Percentiles rank a stretch among this genome's conserved stretches.
These are phyloP conservation scores for Cryptocephalus moraei DNA, from an alignment of 2,888 invertebrate species.

Conservation along the genomic window DNA sequence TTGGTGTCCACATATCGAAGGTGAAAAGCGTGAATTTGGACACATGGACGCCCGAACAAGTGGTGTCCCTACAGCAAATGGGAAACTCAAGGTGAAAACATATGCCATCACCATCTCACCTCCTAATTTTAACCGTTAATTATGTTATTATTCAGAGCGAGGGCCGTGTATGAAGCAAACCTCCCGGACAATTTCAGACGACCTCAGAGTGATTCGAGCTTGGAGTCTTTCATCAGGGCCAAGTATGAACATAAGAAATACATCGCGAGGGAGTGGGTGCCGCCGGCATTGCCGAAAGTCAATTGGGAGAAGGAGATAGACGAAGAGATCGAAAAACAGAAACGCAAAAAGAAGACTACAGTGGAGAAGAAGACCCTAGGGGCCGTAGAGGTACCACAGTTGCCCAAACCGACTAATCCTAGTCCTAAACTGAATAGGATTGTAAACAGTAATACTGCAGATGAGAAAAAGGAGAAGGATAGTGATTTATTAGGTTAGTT, in stretches of 20 bases:
- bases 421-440: slow-evolving; percentile 44
- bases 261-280: slow-evolving; percentile 96
- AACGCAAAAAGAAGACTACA: slow-evolving; percentile 65
- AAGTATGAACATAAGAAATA: slow-evolving; percentile 99
- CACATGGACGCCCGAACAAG: slow-evolving; percentile 96
- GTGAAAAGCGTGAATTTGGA: slow-evolving; percentile 98
- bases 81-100: slow-evolving; percentile 64
- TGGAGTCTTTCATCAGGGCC: slow-evolving; percentile 93
- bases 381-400: slow-evolving; percentile 42
- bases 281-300: slow-evolving; percentile 67
- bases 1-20: slow-evolving; percentile 97
- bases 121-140: not conserved
- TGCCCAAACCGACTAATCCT: slow-evolving; percentile 49
- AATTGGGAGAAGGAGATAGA: slow-evolving; percentile 58
- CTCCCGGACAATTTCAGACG: slow-evolving; percentile 89
- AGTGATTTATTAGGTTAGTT: slow-evolving; percentile 23
- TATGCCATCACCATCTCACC: not conserved
- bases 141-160: slow-evolving; percentile 47
- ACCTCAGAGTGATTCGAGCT: slow-evolving; percentile 85
- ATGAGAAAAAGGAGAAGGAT: slow-evolving; percentile 21
- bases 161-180: slow-evolving; percentile 96
- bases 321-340: slow-evolving; percentile 57
- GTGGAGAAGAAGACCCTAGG: slow-evolving; percentile 35
- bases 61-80: slow-evolving; percentile 84
- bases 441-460: slow-evolving; percentile 12